Evolutionary conservation across 2,888 invertebrate genomes (phyloP).

Genomic region (Ophioninae sp.): DNA sequence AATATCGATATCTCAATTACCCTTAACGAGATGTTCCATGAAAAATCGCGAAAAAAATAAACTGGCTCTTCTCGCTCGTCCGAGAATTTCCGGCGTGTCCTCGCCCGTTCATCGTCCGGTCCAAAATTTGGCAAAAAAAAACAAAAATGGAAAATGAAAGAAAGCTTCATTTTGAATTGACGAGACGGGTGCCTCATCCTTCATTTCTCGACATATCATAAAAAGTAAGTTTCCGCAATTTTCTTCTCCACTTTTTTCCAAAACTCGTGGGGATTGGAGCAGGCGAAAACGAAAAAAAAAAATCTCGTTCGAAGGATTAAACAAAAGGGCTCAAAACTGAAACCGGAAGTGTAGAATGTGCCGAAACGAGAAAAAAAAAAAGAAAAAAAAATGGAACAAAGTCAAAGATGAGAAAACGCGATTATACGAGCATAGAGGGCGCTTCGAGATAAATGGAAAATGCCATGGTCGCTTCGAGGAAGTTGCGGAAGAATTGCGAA

Average conservation of each 20-base stretch:
- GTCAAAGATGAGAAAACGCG: not conserved
- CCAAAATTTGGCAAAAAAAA: not conserved
- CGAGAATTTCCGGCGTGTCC: not conserved
- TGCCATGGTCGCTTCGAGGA: constrained; percentile 17
- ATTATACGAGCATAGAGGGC: constrained; percentile 1
- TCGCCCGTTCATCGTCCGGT: not conserved
- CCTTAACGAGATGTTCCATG: constrained; percentile 58
- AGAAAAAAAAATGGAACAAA: not conserved
- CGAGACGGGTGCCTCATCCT: constrained; percentile 51
- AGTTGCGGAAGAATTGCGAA: constrained; percentile 7
- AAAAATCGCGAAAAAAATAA: constrained; percentile 12
- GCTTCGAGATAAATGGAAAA: constrained; percentile 37
- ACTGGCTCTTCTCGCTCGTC: not conserved
- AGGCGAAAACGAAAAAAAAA: not conserved
- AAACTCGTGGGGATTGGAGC: not conserved
- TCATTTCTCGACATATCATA: constrained; percentile 75
- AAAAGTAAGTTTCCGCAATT: constrained; percentile 8
- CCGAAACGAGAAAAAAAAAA: constrained; percentile 6
- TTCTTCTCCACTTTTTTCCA: constrained; percentile 19
- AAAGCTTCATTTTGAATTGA: constrained; percentile 2
- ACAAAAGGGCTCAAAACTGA: not conserved
- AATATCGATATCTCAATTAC: constrained; percentile 71
- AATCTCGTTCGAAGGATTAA: not conserved
- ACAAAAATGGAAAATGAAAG: not conserved
- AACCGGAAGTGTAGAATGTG: not conserved